Percentiles rank a stretch among this genome's conserved stretches.
Evolutionary conservation across 1,140 invertebrate genomes (phyloP).

Genomic region (Bombus superbus): DNA sequence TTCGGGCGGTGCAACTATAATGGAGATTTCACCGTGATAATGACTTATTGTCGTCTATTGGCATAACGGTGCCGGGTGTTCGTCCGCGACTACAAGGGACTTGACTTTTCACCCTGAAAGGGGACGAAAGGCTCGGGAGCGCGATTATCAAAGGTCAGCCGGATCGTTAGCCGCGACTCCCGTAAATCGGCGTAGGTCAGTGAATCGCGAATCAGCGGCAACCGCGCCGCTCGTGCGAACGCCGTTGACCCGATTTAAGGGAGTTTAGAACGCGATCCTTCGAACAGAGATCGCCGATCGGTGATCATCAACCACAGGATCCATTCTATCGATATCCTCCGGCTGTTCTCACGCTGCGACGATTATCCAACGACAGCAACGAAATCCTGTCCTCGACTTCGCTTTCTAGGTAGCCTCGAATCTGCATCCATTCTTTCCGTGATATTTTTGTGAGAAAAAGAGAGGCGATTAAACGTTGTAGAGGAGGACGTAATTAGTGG

Average conservation of each 20-base stretch:
- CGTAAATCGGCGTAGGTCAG: slow-evolving; percentile 60
- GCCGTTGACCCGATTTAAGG: slow-evolving; percentile 59
- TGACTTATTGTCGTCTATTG: slow-evolving; percentile 50
- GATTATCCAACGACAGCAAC: slow-evolving; percentile 38
- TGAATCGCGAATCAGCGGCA: slow-evolving; percentile 51
- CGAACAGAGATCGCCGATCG: slow-evolving; percentile 10
- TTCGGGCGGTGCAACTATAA: background rate
- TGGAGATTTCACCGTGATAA: slow-evolving; percentile 49
- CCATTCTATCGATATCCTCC: background rate
- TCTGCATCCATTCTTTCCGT: slow-evolving; percentile 22
- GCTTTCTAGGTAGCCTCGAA: background rate
- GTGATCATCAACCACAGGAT: slow-evolving; percentile 7
- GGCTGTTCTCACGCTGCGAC: slow-evolving; percentile 53
- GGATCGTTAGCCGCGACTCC: slow-evolving; percentile 52
- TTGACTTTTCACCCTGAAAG: slow-evolving; percentile 49
- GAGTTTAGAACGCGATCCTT: slow-evolving; percentile 26
- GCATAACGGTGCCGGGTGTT: slow-evolving; percentile 42
- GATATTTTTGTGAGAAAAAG: background rate
- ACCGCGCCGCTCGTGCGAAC: slow-evolving; percentile 42
- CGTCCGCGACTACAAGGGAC: slow-evolving; percentile 8
- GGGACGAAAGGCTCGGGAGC: slow-evolving; percentile 18
- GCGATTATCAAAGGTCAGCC: slow-evolving; percentile 53
- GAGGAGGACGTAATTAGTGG: too few species aligned
- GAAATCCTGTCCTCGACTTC: background rate
- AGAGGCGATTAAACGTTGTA: background rate